Percentiles rank a stretch among this genome's conserved stretches.
Conservation (phyloP, 2,888 invertebrate genomes). For the Leucophenga montana region DNA sequence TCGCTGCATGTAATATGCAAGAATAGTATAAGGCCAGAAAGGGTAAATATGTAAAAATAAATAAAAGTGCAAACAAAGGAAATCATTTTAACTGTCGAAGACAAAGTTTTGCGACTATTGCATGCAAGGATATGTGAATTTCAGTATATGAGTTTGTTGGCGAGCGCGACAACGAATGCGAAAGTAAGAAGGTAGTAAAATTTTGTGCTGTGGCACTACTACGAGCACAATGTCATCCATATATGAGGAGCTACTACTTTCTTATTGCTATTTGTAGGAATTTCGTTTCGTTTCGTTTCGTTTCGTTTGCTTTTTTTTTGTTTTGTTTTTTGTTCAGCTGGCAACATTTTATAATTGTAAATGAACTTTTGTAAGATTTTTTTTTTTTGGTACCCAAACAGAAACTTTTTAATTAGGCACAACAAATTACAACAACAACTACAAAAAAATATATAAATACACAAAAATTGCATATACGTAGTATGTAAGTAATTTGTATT, state of each 20-base stretch:
- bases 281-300: too few relatives aligned
- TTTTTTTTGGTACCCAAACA: background rate
- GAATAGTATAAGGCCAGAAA: background rate
- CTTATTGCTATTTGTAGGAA: background rate
- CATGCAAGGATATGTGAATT: slow-evolving; percentile 2
- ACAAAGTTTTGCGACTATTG: slow-evolving; percentile 50
- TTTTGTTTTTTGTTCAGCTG: background rate
- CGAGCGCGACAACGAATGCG: background rate
- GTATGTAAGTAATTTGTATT: too few relatives aligned
- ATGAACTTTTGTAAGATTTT: slow-evolving; percentile 18
- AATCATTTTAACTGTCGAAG: slow-evolving; percentile 56
- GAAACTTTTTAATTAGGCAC: slow-evolving; percentile 21
- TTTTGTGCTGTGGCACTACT: too few relatives aligned
- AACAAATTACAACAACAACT: background rate
- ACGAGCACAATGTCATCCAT: background rate
- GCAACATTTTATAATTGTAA: slow-evolving; percentile 21
- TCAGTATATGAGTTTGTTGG: background rate
- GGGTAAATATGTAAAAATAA: slow-evolving; percentile 36
- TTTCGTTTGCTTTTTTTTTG: too few relatives aligned
- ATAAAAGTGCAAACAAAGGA: slow-evolving; percentile 31
- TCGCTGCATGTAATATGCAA: slow-evolving; percentile 45
- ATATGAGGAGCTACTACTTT: background rate
- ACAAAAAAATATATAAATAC: slow-evolving; percentile 4
- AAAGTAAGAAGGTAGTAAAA: too few relatives aligned
- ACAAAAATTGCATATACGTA: background rate